Evolutionary conservation across 2,888 invertebrate species (phyloP).

Genomic region (Embidobia sp.): DNA sequence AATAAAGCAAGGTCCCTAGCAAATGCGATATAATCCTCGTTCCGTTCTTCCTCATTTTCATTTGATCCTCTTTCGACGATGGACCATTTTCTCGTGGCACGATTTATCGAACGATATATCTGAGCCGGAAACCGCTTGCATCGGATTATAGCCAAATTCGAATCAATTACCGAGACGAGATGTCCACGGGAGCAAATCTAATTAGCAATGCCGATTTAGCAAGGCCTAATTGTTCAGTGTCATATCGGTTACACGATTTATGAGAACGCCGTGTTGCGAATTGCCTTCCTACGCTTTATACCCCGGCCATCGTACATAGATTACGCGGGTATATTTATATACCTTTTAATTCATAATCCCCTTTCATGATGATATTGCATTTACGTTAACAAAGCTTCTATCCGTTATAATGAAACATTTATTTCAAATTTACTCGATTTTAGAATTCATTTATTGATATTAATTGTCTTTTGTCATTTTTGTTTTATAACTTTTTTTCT

Average conservation of each 20-base stretch:
- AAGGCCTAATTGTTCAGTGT: conserved; percentile 78
- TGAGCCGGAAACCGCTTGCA: conserved; percentile 40
- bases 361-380: conserved; percentile 42
- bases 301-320: conserved; percentile 18
- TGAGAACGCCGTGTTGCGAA: conserved; percentile 74
- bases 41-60: conserved; percentile 48
- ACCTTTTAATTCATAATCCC: conserved; percentile 50
- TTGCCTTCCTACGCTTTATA: conserved; percentile 65
- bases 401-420: conserved; percentile 25
- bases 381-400: conserved; percentile 11
- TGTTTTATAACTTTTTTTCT: too few species aligned
- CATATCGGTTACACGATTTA: conserved; percentile 77
- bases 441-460: too few species aligned
- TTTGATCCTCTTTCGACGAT: conserved; percentile 49
- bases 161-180: conserved; percentile 75
- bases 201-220: conserved; percentile 78
- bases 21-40: conserved; percentile 46
- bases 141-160: conserved; percentile 77
- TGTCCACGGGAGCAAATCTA: conserved; percentile 71
- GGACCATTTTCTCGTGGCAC: conserved; percentile 30
- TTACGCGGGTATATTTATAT: conserved; percentile 45
- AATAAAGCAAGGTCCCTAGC: conserved; percentile 38
- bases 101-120: conserved; percentile 51
- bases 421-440: too few species aligned
- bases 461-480: too few species aligned